Base-by-base conservation (phyloP, 1,140 invertebrate genomes). In the Uloborus diversus region DNA sequence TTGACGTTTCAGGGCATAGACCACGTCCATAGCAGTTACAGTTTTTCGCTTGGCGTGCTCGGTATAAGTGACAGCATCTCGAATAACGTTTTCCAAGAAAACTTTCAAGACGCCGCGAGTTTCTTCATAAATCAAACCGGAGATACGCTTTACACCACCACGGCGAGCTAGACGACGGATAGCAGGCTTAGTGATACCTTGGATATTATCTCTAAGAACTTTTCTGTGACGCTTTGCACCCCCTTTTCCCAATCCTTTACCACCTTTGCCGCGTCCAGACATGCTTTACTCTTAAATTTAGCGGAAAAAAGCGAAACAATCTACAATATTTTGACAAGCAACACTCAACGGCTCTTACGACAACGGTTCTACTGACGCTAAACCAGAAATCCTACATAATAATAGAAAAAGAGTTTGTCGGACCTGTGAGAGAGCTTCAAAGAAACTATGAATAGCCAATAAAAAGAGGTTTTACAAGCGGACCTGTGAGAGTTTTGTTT, bases 1-100 rank as follows among this genome's bases (percentile, higher is more conserved):
- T 88, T 94, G 93, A 61, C 93, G 87, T 86, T 95, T 95, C 82
- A 95, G 87, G 30, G 93, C 93, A 84, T 94, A 94, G 25, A 95
- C 94, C 17, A 95, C 92, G 85, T 95, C 93, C 93, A 95, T 95
- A 65, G 93, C 93, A 11, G 93, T 95, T 42, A 91, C 89, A 23
- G 93, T 95, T 87, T 94, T 95, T 81, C 93, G 88, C 87, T 93
- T 94, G 81, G 92, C 92, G 86, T 94, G 92, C 85, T 93, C 92
- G 13, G 92, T 93, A 87, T 94, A 94, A n/a, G 92, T 94, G 65
- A 94, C 92, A 13, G 92, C 92, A 86, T 94, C 93, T 70, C 92
- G 89, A 84, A 94, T 94, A 0, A 94, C 92, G 84, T 93, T 94
- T 85, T 94, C 92, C 66, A 94, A 86, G 86, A 94, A 94, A 0